Conservation (phyloP, 2,888 invertebrate species). For the Keiferia lycopersicella region DNA sequence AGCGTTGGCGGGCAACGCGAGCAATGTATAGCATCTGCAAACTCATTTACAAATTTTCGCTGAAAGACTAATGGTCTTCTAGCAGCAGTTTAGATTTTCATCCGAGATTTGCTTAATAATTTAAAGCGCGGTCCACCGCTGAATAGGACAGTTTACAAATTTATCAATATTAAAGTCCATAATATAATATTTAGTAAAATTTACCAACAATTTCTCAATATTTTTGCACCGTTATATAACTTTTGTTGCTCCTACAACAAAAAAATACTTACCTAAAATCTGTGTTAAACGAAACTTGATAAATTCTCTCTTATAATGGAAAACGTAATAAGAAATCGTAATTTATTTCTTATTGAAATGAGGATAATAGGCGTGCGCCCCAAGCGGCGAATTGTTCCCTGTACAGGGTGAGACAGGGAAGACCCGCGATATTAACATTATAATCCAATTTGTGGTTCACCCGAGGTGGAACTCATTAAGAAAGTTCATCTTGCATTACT, state of each 20-base stretch:
- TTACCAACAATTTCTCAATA: background rate
- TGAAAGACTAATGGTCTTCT: conserved; percentile 36
- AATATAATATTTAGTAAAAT: background rate
- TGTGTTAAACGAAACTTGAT: conserved; percentile 70
- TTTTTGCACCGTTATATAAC: background rate
- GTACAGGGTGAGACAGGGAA: conserved; percentile 47
- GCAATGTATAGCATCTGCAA: conserved; percentile 43
- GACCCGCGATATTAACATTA: conserved; percentile 72
- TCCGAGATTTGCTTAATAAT: conserved; percentile 23
- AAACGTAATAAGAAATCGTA: conserved; percentile 80
- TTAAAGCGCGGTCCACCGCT: conserved; percentile 16
- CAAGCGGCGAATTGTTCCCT: conserved; percentile 66
- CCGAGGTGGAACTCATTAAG: conserved; percentile 75
- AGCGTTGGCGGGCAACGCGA: conserved; percentile 34
- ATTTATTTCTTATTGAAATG: conserved; percentile 81
- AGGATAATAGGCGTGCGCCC: conserved; percentile 75
- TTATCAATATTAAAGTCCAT: background rate
- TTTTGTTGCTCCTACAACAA: background rate
- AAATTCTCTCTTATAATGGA: conserved; percentile 73
- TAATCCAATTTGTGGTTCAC: conserved; percentile 74
- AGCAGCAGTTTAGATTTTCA: conserved; percentile 25
- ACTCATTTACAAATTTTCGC: conserved; percentile 51
- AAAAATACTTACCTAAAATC: conserved; percentile 63
- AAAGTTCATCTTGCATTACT: conserved; percentile 68
- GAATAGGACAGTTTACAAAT: conserved; percentile 10